Base-by-base conservation (phyloP, 1,140 invertebrate species). In the Mercenaria mercenaria region DNA sequence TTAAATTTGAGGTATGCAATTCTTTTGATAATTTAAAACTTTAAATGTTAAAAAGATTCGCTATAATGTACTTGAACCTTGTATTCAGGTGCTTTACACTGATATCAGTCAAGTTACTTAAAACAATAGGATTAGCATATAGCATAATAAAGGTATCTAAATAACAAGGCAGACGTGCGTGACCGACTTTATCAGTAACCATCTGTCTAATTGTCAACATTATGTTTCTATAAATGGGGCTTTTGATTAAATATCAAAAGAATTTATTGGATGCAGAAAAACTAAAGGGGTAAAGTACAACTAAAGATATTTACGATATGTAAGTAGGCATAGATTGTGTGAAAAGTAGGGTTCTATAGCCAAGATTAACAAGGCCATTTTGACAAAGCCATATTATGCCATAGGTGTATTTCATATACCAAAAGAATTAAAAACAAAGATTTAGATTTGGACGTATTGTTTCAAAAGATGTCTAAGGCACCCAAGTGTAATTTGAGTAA, bases 201-300 rank as follows among this genome's bases (percentile, higher is more conserved):
- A 77, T 77, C 74, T 77, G 41, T 6, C 43, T 52, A 77, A 77
- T 77, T 77, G 74, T 77, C 74, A 43, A 43, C 69, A 41, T 20
- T 43, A 18, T 74, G 69, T 47, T 74, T 74, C 69, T 43, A 74
- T 74, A 77, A 50, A 77, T 77, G 74, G 41, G 3, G 10, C 29
- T n/a, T 77, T 64, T 13, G 29, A 32, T 20, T 11, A 72, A 3
- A 41, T 72, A 72, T 72, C 67, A 39, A 37, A 72, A 13, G 18
- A 41, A 39, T 72, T 26, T 72, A 39, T 72, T 72, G 67, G 15
- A 39, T 72, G 67, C 34, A 72, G 23, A 1, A 39, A 37, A 20
- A 20, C 32, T 72, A 39, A 1, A 41, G 18, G 34, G 32, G 34
- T 34, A 72, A 39, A 41, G 61, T 67, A 72, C 32, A 72, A 72